These are phyloP conservation scores for Hoplodrina ambigua DNA, from an alignment of 2,888 invertebrate genomes.

Conservation along the genomic window DNA sequence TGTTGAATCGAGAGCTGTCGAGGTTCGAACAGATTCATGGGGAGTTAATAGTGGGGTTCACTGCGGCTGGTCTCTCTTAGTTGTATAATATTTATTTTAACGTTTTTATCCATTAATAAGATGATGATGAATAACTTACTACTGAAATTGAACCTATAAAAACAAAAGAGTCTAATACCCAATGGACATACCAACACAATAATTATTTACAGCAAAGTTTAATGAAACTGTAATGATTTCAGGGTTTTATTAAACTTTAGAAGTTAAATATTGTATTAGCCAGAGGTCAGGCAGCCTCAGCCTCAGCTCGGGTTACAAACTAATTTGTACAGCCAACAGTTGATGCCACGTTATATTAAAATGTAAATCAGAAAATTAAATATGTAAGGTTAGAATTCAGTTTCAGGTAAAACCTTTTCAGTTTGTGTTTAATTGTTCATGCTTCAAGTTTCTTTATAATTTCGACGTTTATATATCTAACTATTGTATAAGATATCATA, in stretches of 20 bases:
- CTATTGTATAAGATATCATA: too few relatives aligned
- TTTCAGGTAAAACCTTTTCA: not conserved
- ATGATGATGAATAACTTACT: too few relatives aligned
- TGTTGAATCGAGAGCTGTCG: too few relatives aligned
- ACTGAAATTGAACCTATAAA: too few relatives aligned
- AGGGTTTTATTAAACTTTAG: not conserved
- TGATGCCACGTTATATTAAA: not conserved
- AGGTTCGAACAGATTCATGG: too few relatives aligned
- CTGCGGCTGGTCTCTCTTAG: too few relatives aligned
- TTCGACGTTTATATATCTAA: too few relatives aligned
- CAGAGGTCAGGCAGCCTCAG: not conserved
- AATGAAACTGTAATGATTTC: constrained; percentile 6
- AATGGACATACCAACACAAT: not conserved
- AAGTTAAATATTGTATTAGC: not conserved
- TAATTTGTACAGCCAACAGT: constrained; percentile 30
- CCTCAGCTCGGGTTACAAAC: not conserved
- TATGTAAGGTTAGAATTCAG: not conserved
- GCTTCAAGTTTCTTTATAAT: too few relatives aligned
- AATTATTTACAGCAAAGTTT: not conserved
- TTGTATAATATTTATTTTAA: too few relatives aligned
- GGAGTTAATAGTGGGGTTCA: not conserved
- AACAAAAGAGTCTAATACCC: not conserved
- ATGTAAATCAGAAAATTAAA: constrained; percentile 22
- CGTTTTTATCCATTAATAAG: too few relatives aligned
- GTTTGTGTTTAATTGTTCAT: too few relatives aligned